Evolutionary conservation across 2,797 vertebrate genomes (phyloP).

Genomic region (Nyctibius grandis): DNA sequence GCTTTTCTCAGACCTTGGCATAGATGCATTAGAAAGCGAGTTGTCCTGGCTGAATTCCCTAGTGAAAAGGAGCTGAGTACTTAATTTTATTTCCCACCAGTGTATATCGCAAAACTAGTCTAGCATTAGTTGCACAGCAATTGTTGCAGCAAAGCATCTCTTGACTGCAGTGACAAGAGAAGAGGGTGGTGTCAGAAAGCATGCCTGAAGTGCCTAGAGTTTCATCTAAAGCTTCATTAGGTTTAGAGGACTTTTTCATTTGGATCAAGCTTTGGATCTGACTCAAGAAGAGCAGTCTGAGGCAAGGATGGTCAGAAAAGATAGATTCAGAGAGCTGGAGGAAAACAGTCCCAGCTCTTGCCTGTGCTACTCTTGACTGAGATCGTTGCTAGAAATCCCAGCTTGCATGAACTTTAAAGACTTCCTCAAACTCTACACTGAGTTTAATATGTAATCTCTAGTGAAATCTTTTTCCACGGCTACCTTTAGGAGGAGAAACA

Average conservation of each 20-base stretch:
- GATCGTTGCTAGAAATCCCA: neutral
- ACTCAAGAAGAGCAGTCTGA: neutral
- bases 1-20: constrained; percentile 17
- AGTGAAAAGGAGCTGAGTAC: neutral
- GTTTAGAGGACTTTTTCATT: neutral
- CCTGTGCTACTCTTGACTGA: neutral
- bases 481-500: neutral
- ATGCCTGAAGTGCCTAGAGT: neutral
- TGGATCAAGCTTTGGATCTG: neutral
- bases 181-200: neutral
- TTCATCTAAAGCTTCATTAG: neutral
- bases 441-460: neutral
- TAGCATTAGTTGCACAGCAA: neutral
- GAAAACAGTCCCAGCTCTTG: neutral
- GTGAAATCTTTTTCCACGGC: neutral
- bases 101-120: neutral
- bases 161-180: neutral
- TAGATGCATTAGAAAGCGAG: neutral
- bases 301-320: neutral
- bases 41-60: neutral
- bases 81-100: neutral
- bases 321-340: neutral
- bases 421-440: neutral
- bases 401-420: neutral
- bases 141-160: neutral